A percentile compares a stretch with the other conserved stretches of the same genome.
Evolutionary conservation across 1,140 invertebrate species (phyloP).

Genomic region (Magallana gigas): DNA sequence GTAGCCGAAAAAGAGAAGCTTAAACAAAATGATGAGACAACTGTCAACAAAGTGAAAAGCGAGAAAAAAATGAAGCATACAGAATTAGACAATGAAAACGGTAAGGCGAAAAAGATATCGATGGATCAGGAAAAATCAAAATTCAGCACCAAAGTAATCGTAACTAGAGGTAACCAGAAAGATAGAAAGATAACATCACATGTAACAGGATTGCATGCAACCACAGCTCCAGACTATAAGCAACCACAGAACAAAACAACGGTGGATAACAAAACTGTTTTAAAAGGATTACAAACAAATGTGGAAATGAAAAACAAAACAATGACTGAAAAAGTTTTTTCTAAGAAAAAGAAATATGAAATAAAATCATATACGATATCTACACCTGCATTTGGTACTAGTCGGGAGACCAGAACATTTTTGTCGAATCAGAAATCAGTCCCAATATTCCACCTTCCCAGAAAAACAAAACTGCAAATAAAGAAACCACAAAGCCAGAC

Average conservation of each 20-base stretch:
- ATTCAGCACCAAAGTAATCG: too few species aligned
- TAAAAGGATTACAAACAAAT: background rate
- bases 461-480: background rate
- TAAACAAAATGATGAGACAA: background rate
- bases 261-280: background rate
- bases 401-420: background rate
- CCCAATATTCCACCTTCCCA: background rate
- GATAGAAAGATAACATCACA: too few species aligned
- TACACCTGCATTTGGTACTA: background rate
- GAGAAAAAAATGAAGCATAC: too few species aligned
- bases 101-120: too few species aligned
- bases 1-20: slow-evolving; percentile 22
- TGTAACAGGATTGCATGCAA: too few species aligned
- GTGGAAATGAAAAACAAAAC: background rate
- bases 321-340: background rate
- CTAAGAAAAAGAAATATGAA: background rate
- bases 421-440: slow-evolving; percentile 10
- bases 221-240: too few species aligned
- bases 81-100: too few species aligned
- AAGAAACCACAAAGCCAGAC: background rate
- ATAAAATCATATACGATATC: background rate
- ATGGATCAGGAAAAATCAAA: too few species aligned
- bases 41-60: too few species aligned
- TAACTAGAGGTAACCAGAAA: too few species aligned
- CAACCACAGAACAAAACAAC: background rate